Evolutionary conservation across 1,140 invertebrate species (phyloP).

Genomic region (Drosophila parabipectinata): DNA sequence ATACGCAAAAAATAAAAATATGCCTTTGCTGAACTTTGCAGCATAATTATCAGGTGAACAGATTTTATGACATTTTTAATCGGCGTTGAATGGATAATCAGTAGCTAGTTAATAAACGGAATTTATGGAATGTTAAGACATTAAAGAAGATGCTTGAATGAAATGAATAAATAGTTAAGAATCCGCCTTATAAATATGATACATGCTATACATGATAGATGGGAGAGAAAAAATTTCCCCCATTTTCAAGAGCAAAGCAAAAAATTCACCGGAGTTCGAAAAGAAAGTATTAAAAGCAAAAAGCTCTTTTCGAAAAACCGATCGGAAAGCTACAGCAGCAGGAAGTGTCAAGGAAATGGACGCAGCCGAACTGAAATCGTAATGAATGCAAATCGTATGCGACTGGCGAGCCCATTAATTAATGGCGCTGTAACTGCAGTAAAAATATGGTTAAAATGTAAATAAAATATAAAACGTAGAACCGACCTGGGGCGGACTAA

Average conservation of each 20-base stretch:
- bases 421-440: constrained; percentile 70
- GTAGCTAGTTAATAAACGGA: constrained; percentile 9
- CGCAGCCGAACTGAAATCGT: constrained; percentile 51
- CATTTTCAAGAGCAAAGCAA: constrained; percentile 56
- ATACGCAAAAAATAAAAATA: constrained; percentile 29
- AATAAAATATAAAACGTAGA: constrained; percentile 63
- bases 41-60: constrained; percentile 36
- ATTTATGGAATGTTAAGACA: constrained; percentile 22
- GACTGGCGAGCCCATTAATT: constrained; percentile 65
- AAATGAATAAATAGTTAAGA: neutral
- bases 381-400: constrained; percentile 77
- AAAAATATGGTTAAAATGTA: constrained; percentile 50
- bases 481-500: constrained; percentile 43
- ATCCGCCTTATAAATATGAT: neutral
- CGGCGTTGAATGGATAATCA: constrained; percentile 15
- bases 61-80: constrained; percentile 28
- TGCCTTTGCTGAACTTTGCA: constrained; percentile 21
- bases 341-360: constrained; percentile 63
- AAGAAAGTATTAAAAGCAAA: constrained; percentile 52
- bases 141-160: neutral
- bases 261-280: constrained; percentile 44
- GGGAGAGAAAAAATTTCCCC: constrained; percentile 54
- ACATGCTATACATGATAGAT: neutral
- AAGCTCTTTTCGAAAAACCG: constrained; percentile 49
- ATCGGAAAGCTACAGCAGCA: constrained; percentile 61